Conservation (phyloP, 2,113 vertebrate genomes). For the Gobio gobio region DNA sequence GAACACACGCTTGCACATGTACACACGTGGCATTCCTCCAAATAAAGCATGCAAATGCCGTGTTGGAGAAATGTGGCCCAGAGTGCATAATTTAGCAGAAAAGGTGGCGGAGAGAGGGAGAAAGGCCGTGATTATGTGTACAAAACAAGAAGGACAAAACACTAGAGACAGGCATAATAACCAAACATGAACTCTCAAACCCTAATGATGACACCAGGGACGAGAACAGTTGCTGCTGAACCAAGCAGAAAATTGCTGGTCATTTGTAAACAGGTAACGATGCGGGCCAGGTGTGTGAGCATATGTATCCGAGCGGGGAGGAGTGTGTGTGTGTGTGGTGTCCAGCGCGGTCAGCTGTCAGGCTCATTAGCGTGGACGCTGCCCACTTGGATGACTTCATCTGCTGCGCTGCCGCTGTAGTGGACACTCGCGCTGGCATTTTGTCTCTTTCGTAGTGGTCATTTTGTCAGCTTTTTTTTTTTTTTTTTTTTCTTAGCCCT, state of each 20-base stretch:
- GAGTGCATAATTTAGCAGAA: constrained; percentile 94
- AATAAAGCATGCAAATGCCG: constrained; percentile 61
- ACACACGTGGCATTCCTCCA: constrained; percentile 39
- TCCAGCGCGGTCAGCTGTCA: constrained; percentile 45
- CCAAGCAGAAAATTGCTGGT: constrained; percentile 94
- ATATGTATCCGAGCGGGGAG: constrained; percentile 79
- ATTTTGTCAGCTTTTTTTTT: too few relatives aligned
- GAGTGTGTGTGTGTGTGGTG: constrained; percentile 34
- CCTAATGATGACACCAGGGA: constrained; percentile 98
- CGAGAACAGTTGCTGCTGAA: constrained; percentile 93
- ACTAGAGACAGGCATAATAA: constrained; percentile 89
- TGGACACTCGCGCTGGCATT: background rate
- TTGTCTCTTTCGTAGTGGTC: background rate
- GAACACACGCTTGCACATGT: constrained; percentile 22
- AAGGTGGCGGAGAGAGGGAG: constrained; percentile 86
- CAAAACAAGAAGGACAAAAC: constrained; percentile 82
- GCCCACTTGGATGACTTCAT: constrained; percentile 52
- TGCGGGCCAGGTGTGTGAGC: constrained; percentile 89
- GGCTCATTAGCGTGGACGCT: constrained; percentile 52
- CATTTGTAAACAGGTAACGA: constrained; percentile 98
- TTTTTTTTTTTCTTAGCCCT: too few relatives aligned
- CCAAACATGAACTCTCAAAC: constrained; percentile 93
- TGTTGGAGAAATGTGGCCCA: constrained; percentile 80
- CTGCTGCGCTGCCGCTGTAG: constrained; percentile 24
- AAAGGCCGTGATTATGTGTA: constrained; percentile 92